These are phyloP conservation scores for Choloepus hoffmanni DNA, from an alignment of 2,113 vertebrate species.

Conservation along the genomic window DNA sequence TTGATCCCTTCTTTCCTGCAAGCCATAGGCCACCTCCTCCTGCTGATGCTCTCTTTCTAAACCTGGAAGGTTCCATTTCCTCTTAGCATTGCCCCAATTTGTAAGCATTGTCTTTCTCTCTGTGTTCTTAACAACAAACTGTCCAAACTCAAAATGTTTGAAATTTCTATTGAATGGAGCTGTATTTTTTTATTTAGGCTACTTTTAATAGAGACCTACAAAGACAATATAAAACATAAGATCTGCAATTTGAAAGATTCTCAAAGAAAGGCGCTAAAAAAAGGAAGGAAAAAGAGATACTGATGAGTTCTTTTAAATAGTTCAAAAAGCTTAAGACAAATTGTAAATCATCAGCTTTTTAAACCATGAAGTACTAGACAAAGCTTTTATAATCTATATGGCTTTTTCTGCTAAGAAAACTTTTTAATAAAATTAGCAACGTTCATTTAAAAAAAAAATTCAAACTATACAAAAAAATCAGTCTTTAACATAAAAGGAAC, in stretches of 20 bases:
- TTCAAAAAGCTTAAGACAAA: slow-evolving; percentile 14
- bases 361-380: background rate
- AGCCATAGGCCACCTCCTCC: background rate
- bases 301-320: background rate
- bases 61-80: background rate
- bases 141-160: slow-evolving; percentile 10
- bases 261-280: background rate
- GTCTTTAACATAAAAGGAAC: slow-evolving; percentile 46
- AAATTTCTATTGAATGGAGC: background rate
- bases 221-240: background rate
- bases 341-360: background rate
- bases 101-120: background rate
- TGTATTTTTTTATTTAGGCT: background rate
- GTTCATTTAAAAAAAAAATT: background rate
- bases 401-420: background rate
- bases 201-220: background rate
- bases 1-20: background rate
- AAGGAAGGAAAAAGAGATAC: background rate
- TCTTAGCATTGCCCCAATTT: background rate
- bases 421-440: slow-evolving; percentile 21
- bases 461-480: background rate
- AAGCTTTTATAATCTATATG: background rate
- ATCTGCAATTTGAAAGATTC: slow-evolving; percentile 44
- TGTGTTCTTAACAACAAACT: background rate
- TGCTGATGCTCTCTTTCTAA: background rate